phyloP scores from a whole-genome alignment of 2,797 vertebrate species.

The Siniperca obscura region DNA sequence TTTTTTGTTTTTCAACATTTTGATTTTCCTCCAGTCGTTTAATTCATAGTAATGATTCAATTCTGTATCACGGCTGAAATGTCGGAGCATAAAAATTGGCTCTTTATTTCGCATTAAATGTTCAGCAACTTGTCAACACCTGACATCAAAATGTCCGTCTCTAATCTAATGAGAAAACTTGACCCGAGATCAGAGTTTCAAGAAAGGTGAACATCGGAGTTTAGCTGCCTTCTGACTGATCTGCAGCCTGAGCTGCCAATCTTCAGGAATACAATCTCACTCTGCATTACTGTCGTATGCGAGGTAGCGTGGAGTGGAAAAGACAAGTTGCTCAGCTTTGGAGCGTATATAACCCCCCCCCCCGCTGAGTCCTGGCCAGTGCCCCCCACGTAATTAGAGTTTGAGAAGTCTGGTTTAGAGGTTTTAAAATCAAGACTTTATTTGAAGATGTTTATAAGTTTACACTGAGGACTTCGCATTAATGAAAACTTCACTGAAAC shows the following conservation, averaged over 20 bases:
- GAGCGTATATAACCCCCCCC: neutral
- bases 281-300: neutral
- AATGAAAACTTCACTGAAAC: slow-evolving; percentile 56
- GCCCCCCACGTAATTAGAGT: neutral
- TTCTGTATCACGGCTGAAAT: neutral
- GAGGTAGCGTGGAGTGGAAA: neutral
- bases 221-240: neutral
- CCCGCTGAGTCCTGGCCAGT: neutral
- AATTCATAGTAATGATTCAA: neutral
- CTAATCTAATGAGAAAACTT: neutral
- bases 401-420: neutral
- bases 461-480: slow-evolving; percentile 24
- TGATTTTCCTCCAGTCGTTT: neutral
- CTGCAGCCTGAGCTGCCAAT: neutral
- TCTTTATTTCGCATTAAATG: neutral
- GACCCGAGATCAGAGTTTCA: too few relatives aligned
- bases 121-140: neutral
- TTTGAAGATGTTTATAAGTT: slow-evolving; percentile 41
- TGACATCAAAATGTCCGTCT: too few relatives aligned
- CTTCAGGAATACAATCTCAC: neutral
- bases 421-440: slow-evolving; percentile 68
- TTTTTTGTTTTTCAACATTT: neutral
- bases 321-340: too few relatives aligned
- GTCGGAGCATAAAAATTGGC: neutral
- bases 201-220: too few relatives aligned